These are phyloP conservation scores for Colossoma macropomum DNA, from an alignment of 2,113 vertebrate genomes.

Conservation along the genomic window DNA sequence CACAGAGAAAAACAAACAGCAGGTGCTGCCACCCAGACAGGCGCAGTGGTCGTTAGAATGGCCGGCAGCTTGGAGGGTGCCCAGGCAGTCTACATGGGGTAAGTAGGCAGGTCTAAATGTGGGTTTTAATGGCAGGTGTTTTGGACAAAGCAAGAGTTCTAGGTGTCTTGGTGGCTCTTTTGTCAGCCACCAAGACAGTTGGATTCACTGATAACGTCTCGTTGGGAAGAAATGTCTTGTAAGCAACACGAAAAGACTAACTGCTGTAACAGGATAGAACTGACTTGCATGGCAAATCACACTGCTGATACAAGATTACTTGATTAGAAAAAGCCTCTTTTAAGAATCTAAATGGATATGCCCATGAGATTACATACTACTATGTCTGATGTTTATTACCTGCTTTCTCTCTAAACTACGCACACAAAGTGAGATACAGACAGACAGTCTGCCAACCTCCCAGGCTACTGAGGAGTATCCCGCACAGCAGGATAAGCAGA, in stretches of 20 bases:
- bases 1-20: slow-evolving; percentile 51
- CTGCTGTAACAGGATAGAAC: background rate
- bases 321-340: slow-evolving; percentile 62
- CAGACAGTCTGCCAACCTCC: background rate
- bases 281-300: background rate
- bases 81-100: slow-evolving; percentile 22
- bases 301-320: slow-evolving; percentile 55
- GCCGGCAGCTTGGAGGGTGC: background rate
- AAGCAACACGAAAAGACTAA: slow-evolving; percentile 11
- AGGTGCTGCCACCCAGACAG: slow-evolving; percentile 32
- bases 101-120: slow-evolving; percentile 19
- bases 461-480: background rate
- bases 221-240: slow-evolving; percentile 8
- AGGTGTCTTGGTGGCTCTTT: background rate
- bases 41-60: slow-evolving; percentile 42
- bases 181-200: background rate
- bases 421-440: background rate
- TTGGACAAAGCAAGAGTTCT: background rate
- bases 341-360: too few relatives aligned
- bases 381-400: background rate
- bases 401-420: background rate
- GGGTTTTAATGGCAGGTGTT: background rate
- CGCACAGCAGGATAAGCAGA: background rate
- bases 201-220: slow-evolving; percentile 39
- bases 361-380: background rate